Conservation (phyloP, 2,113 vertebrate genomes). For the Mormyrus lacerda region DNA sequence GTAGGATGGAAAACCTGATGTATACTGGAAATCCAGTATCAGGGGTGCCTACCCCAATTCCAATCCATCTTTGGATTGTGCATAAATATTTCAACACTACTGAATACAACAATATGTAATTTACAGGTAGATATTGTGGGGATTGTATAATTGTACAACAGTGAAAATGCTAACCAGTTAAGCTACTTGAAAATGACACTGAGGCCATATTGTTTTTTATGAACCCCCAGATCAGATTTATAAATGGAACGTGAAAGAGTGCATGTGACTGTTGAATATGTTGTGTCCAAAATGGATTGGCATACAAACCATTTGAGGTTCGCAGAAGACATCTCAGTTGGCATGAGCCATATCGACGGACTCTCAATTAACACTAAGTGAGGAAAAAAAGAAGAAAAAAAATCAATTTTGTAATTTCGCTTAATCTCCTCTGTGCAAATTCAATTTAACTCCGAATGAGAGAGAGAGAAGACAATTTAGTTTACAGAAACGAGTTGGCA, state of each 20-base stretch:
- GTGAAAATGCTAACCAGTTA: not conserved
- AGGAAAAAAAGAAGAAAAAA: not conserved
- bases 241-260: not conserved
- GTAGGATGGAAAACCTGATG: not conserved
- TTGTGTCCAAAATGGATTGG: not conserved
- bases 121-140: not conserved
- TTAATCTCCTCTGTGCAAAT: not conserved
- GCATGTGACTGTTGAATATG: not conserved
- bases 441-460: not conserved
- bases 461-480: not conserved
- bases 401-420: slow-evolving; percentile 1
- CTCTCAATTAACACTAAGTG: slow-evolving; percentile 1
- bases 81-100: not conserved
- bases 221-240: not conserved
- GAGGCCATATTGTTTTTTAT: not conserved
- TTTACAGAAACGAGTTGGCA: not conserved
- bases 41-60: not conserved
- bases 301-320: not conserved
- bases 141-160: not conserved
- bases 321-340: not conserved
- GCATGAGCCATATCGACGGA: not conserved
- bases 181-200: not conserved
- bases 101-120: not conserved
- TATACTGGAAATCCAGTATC: not conserved
- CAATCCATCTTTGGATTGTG: not conserved